Conservation (phyloP, 2,113 vertebrate species). For the Bos taurus region DNA sequence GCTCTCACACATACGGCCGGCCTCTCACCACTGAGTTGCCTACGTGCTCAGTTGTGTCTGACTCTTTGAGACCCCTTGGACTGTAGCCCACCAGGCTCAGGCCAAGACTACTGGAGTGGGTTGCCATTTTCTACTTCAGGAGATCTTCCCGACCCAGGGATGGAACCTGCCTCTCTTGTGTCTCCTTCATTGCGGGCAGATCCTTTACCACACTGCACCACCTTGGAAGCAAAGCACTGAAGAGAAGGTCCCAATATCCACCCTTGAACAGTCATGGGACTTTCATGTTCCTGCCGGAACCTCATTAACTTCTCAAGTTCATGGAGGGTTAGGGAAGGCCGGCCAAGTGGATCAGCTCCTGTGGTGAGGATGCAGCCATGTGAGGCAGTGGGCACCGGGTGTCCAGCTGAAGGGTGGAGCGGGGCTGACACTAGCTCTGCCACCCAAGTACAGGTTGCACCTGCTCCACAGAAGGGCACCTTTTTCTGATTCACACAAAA, state of each 20-base stretch:
- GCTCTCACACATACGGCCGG: not conserved
- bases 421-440: not conserved
- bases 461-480: not conserved
- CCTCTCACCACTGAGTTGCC: not conserved
- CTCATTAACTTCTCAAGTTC: not conserved
- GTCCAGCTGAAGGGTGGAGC: not conserved
- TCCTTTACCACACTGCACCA: not conserved
- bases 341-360: not conserved
- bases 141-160: not conserved
- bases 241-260: not conserved
- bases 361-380: not conserved
- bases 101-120: not conserved
- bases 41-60: not conserved
- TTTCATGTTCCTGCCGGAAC: not conserved
- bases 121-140: not conserved
- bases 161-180: not conserved
- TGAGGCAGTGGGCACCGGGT: not conserved
- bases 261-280: not conserved
- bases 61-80: not conserved
- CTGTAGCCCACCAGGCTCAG: not conserved
- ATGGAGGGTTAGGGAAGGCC: not conserved
- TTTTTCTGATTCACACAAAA: not conserved
- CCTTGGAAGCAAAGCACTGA: not conserved
- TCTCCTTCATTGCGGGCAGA: not conserved
- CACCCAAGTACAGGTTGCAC: not conserved